Base-by-base conservation (phyloP, 2,113 vertebrate species). In the Panurus biarmicus region DNA sequence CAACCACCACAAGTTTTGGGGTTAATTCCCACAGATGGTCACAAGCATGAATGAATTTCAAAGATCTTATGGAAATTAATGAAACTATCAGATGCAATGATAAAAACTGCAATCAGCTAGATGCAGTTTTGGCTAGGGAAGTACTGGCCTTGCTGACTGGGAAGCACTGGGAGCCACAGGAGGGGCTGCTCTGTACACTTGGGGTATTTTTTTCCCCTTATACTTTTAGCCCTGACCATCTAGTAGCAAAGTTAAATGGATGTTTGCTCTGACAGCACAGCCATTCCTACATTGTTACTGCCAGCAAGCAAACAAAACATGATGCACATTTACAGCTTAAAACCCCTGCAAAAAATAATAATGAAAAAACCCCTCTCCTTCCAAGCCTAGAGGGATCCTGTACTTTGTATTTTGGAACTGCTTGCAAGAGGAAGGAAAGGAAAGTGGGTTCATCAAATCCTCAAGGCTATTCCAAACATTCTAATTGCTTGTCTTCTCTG, bases 361-460 rank as follows among this genome's bases (percentile, higher is more conserved):
- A n/a, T n/a, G n/a, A 28, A 22, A 48, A 47, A 76, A n/a, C 17
- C 20, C 8, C 14, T 18, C 7, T 56, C 70, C 20, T 75, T 70
- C 50, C 64, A 74, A 29, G 71, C 87, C 93, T 61, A 36, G 24
- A 66, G 87, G 71, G 38, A 82, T 7, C 33, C 44, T 35, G 36
- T 29, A 83, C 58, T 95, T 85, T 60, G 58, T 93, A 50, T 76
- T 61, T 94, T 80, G 78, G 89, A 66, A n/a, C 26, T 36, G 33
- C 80, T 62, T 64, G 90, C 78, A 91, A 75, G 38, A 83, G 47
- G 65, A 90, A 81, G 58, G 73, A 51, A 88, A 93, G 80, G 54
- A 85, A 94, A 96, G 78, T 86, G 60, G 78, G 91, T 93, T 95
- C 82, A 77, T 76, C 29, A n/a, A 28, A 75, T 85, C 91, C 95